phyloP scores from a whole-genome alignment of 2,797 vertebrate species.

The Triplophysa yarkandensis region DNA sequence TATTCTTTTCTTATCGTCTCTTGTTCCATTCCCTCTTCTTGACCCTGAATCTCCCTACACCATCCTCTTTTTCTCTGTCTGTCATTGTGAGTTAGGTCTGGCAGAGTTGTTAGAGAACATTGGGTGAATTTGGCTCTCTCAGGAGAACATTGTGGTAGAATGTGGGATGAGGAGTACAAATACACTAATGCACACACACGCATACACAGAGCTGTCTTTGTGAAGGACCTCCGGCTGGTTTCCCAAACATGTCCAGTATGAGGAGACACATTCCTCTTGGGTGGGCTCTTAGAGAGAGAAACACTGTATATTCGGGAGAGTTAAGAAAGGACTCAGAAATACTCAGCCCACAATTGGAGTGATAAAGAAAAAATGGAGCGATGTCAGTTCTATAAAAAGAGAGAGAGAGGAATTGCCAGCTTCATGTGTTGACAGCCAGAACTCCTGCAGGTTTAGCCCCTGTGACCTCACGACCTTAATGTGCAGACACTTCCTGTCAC shows the following conservation, averaged over 20 bases:
- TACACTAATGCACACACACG: slow-evolving; percentile 36
- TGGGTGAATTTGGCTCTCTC: slow-evolving; percentile 52
- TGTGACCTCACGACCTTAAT: slow-evolving; percentile 41
- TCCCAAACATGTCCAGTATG: slow-evolving; percentile 54
- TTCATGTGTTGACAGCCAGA: slow-evolving; percentile 8
- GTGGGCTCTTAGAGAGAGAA: slow-evolving; percentile 50
- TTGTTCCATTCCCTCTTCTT: slow-evolving; percentile 28
- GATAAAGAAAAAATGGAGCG: slow-evolving; percentile 2
- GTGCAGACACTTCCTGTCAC: slow-evolving; percentile 55
- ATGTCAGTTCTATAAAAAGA: slow-evolving; percentile 44
- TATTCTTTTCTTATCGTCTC: slow-evolving; percentile 22
- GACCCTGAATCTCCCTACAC: slow-evolving; percentile 8
- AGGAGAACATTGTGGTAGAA: slow-evolving; percentile 51
- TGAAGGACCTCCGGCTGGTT: slow-evolving; percentile 47
- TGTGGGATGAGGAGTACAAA: slow-evolving; percentile 50
- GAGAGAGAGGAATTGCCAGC: slow-evolving; percentile 34
- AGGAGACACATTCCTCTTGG: slow-evolving; percentile 52
- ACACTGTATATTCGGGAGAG: slow-evolving; percentile 32
- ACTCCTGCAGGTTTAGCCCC: slow-evolving; percentile 15
- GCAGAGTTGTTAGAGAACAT: slow-evolving; percentile 48
- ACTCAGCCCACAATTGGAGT: slow-evolving; percentile 11
- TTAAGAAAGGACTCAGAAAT: not conserved
- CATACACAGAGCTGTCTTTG: slow-evolving; percentile 58
- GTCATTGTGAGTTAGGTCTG: slow-evolving; percentile 50
- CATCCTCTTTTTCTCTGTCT: not conserved